phyloP scores from a whole-genome alignment of 2,888 invertebrate species.

The Bombyx huttoni region DNA sequence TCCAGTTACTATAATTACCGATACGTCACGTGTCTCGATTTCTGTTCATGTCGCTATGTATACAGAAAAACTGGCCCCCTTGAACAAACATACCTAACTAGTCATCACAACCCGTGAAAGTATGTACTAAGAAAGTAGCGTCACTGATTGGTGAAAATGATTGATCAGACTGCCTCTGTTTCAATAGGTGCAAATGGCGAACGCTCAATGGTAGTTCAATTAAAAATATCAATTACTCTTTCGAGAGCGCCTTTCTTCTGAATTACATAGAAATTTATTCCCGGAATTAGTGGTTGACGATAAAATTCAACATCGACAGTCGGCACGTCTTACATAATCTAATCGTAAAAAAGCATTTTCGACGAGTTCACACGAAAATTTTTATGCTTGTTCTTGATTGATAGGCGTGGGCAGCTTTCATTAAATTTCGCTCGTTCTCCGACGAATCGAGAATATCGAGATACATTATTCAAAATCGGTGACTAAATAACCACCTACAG shows the following conservation, averaged over 20 bases:
- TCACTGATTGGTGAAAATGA: constrained; percentile 30
- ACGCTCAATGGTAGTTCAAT: constrained; percentile 23
- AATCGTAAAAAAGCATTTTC: constrained; percentile 17
- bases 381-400: constrained; percentile 23
- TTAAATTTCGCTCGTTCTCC: constrained; percentile 25
- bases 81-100: constrained; percentile 24
- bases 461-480: constrained; percentile 9
- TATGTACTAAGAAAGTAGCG: constrained; percentile 32
- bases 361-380: constrained; percentile 24
- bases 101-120: constrained; percentile 35
- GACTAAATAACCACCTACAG: constrained; percentile 14
- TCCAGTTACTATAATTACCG: constrained; percentile 26
- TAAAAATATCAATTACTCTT: constrained; percentile 20
- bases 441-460: constrained; percentile 6
- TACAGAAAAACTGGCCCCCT: constrained; percentile 24
- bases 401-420: constrained; percentile 24
- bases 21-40: constrained; percentile 13
- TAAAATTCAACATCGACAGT: constrained; percentile 7
- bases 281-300: constrained; percentile 1
- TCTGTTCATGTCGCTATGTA: constrained; percentile 6
- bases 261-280: constrained; percentile 9
- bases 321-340: constrained; percentile 17
- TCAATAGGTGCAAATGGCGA: constrained; percentile 16
- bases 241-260: constrained; percentile 20
- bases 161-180: constrained; percentile 32